phyloP scores from a whole-genome alignment of 2,113 vertebrate genomes.

The Jacana jacana region DNA sequence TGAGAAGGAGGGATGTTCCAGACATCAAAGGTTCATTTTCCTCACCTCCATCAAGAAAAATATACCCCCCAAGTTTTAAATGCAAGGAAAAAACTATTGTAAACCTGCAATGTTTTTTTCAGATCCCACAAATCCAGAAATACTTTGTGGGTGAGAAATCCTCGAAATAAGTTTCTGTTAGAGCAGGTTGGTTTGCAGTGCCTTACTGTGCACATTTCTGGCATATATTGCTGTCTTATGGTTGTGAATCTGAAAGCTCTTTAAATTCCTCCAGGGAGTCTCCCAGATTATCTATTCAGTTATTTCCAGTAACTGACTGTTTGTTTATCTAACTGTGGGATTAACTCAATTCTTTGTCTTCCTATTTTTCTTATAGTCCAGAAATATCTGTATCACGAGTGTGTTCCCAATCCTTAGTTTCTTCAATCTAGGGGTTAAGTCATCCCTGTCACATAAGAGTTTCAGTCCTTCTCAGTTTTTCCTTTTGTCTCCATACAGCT shows the following conservation, averaged over 20 bases:
- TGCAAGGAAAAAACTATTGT: neutral
- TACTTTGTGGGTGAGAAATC: neutral
- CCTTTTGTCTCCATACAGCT: slow-evolving; percentile 58
- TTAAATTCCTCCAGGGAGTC: neutral
- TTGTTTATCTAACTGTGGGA: neutral
- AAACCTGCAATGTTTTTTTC: neutral
- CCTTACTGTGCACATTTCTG: neutral
- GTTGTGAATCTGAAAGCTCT: neutral
- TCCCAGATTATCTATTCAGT: neutral
- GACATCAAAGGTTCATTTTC: neutral
- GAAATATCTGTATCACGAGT: neutral
- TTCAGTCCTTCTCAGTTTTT: neutral
- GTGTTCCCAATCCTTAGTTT: neutral
- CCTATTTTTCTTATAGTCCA: neutral
- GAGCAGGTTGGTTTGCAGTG: neutral
- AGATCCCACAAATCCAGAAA: neutral
- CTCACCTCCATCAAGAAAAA: neutral
- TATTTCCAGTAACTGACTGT: neutral
- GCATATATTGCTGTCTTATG: accelerated
- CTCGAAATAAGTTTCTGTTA: neutral
- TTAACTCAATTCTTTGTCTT: neutral
- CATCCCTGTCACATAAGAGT: neutral
- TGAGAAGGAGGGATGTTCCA: neutral
- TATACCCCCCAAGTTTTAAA: neutral
- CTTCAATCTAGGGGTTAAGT: neutral